Evolutionary conservation across 1,140 invertebrate genomes (phyloP), one percentile per base, ranked within the genome.

Genomic region (Asobara japonica): DNA sequence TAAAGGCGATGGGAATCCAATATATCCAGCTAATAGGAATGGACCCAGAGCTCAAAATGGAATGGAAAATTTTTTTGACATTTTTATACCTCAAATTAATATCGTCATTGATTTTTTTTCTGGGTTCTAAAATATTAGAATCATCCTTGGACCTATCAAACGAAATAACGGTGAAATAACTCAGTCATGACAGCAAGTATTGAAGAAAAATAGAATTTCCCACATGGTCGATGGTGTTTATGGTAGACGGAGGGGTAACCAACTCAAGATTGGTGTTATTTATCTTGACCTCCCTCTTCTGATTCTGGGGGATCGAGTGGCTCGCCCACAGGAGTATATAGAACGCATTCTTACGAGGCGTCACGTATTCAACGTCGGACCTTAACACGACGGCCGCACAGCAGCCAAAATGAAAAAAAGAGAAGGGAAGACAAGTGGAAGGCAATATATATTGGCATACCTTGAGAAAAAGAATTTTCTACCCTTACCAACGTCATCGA

Each of bases 361-460:
- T 87, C 84, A 85, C 84, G 84, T 87, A 86, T 80, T 74, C 69
- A 64, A 45, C 45, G 45, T 71, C 65, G 67, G 30, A 31, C 61
- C 29, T 27, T 65, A 48, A 60, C 51, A 38, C 68, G 7, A 48
- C 18, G 67, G 45, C 65, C 20, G 27, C 31, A 66, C 31, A 61
- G 64, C 38, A 29, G 27, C 56, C 7, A 8, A 41, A 51, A 68
- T 10, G 30, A 16, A 51, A 51, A 38, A 68, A 48, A 68, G 7
- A 25, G 33, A 36, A 36, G 11, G 16, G 45, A 51, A 51, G 45
- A 51, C 45, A 20, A 51, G 45, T 51, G 18, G 45, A 20, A 65
- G 79, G 80, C 84, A 81, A 87, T 86, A 87, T 61, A 61, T 87
- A 86, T 87, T 86, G 85, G 85, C 85, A 87, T 87, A 86, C 84